These are phyloP conservation scores for Campoplex capitator DNA, from an alignment of 2,888 invertebrate species.

Conservation along the genomic window DNA sequence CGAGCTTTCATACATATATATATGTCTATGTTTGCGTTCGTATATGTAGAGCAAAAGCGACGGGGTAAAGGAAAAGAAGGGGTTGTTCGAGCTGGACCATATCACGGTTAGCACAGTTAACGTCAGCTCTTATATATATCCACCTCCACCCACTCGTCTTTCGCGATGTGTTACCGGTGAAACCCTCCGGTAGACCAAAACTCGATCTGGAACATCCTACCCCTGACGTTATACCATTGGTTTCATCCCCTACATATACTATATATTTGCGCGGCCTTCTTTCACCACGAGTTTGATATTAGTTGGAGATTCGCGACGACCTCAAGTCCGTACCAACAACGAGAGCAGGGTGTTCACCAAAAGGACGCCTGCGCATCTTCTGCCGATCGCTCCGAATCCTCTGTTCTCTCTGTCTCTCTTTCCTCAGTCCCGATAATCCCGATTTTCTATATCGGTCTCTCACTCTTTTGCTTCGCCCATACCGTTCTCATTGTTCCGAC, in stretches of 20 bases:
- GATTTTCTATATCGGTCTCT: not conserved
- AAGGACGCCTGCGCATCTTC: constrained; percentile 50
- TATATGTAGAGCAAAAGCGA: not conserved
- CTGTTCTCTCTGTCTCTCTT: not conserved
- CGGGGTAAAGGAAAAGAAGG: constrained; percentile 10
- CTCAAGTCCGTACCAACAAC: constrained; percentile 49
- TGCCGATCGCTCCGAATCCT: constrained; percentile 58
- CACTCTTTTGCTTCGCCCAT: constrained; percentile 57
- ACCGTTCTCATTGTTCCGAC: constrained; percentile 78
- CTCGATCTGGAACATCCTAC: constrained; percentile 36
- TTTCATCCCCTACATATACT: constrained; percentile 33
- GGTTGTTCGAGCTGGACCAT: constrained; percentile 43
- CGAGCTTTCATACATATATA: not conserved
- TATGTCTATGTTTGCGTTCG: not conserved
- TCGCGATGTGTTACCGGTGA: constrained; percentile 42
- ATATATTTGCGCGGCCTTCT: constrained; percentile 71
- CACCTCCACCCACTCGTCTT: constrained; percentile 21
- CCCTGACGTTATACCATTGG: constrained; percentile 34
- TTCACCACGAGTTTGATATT: constrained; percentile 81
- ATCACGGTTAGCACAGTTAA: constrained; percentile 50
- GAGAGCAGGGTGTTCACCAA: constrained; percentile 39
- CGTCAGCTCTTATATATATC: constrained; percentile 58
- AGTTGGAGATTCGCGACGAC: constrained; percentile 77
- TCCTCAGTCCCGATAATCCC: not conserved
- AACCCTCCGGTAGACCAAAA: constrained; percentile 21